Base-by-base conservation (phyloP, 2,113 vertebrate species). In the Odocoileus virginianus region DNA sequence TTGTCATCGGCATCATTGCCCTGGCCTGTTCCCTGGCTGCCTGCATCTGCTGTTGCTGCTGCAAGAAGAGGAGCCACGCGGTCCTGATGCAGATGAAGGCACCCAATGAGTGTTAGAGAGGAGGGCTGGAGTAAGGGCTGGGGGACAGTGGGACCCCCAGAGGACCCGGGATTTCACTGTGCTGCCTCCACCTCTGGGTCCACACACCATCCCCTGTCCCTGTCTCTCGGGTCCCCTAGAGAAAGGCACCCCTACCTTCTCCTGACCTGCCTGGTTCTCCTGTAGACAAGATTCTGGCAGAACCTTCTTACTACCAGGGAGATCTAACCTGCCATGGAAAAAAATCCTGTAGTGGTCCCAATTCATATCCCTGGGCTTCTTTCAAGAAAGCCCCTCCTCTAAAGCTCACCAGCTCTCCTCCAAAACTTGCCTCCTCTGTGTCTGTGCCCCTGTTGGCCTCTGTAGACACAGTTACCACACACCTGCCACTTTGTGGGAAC, bases 81-180 rank as follows among this genome's bases (percentile, higher is more conserved):
- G 98, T 98, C 64, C 97, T 98, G 43, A 98, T 98, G 98, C 98
- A 98, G 82, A 99, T 98, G 98, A 99, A 99, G 67, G 98, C 98
- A 0, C 99, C 99, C 1, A 98, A 98, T 0, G 98, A 99, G 97
- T 98, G 98, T 92, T 89, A 98, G 50, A 54, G 74, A 83, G 55
- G 83, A 45, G 25, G 90, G 92, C 79, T 27, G 36, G 50, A 28
- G 83, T 36, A 58, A 3, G 64, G 93, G 85, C 86, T 30, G 54
- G 25, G 92, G 55, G 33, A 15, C 0, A 0, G 4, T 0, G 43
- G 40, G 3, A 16, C 28, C 1, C 12, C 52, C 1, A 17, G 76
- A 87, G 58, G 55, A n/a, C 40, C 79, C 2, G 4, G 67, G 55
- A 25, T 11, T 61, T 61, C 36, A 52, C 16, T 7, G 4, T 30